Conservation (phyloP, 2,797 vertebrate species). For the Microctenopoma lineatum region DNA sequence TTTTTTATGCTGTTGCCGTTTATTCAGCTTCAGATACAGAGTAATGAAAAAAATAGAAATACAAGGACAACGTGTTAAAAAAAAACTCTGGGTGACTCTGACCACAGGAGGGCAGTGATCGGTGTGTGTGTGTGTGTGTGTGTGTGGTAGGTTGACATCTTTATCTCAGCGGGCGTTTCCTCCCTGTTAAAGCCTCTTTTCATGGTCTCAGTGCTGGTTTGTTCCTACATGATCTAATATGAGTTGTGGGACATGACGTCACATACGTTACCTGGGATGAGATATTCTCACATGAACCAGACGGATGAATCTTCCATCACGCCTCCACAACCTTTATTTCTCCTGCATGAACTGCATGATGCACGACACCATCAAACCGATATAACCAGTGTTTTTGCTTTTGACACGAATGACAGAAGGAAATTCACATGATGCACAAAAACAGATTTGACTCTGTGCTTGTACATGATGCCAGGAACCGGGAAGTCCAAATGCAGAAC, state of each 20-base stretch:
- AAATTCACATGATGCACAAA: constrained; percentile 25
- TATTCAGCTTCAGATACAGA: no score
- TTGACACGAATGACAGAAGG: neutral
- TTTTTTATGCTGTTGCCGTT: no score
- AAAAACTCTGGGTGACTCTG: no score
- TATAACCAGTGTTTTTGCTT: constrained; percentile 22
- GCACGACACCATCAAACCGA: constrained; percentile 39
- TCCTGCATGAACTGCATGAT: constrained; percentile 40
- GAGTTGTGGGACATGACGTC: neutral
- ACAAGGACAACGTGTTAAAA: no score
- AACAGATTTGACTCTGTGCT: constrained; percentile 16
- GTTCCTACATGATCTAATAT: neutral
- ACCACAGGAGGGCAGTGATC: no score
- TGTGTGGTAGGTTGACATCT: no score
- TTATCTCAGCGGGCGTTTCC: neutral
- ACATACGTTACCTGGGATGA: neutral
- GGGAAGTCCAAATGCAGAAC: constrained; percentile 38
- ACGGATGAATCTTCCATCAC: constrained; percentile 76
- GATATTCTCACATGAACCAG: constrained; percentile 4
- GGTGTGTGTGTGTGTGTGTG: no score
- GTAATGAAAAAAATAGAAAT: no score
- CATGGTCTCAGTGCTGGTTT: neutral
- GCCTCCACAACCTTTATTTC: constrained; percentile 78
- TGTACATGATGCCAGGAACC: constrained; percentile 1
- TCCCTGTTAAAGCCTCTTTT: no score